Evolutionary conservation across 2,113 vertebrate species (phyloP), one percentile per base, ranked within the genome.

Genomic region (Chelonoidis abingdonii): DNA sequence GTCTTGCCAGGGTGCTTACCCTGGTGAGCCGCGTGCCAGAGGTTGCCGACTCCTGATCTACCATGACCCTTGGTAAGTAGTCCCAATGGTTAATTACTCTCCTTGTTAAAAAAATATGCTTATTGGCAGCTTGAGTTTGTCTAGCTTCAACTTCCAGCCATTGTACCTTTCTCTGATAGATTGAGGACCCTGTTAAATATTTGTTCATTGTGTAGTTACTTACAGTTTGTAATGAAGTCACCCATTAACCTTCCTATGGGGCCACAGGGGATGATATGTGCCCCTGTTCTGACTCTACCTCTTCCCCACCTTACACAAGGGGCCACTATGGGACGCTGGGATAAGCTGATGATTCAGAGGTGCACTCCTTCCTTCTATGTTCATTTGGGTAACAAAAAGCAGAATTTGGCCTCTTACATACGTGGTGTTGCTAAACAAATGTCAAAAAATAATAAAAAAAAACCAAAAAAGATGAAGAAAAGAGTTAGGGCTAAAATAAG

Each of bases 251-350:
- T 72, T 72, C 9, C 35, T 16, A 35, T n/a, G 16, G 2, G 16
- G 35, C 31, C 16, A 8, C 19, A 78, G 84, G 17, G 82, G 21
- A 72, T 29, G 35, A 29, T 27, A 41, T 16, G 52, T 5, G 4
- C 10, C 53, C 65, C 69, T 9, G 2, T 69, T 7, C 62, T 2
- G 4, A n/a, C 2, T 17, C 3, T 86, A 25, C 35, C 86, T 5
- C 5, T n/a, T 5, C 65, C 8, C 21, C 9, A 19, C 5, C 19
- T 10, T 35, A 41, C 7, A 62, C 0, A 3, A 3, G 5, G 13
- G 76, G 80, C 21, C 80, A 87, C 19, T 8, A n/a, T 69, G 31
- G 22, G n/a, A 6, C 24, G 38, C 22, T 27, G 17, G 7, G 57
- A 10, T 38, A 79, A 59, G 65, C 59, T 87, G 8, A 4, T 22